A percentile compares a stretch with the other conserved stretches of the same genome.
These are phyloP conservation scores for Montipora sp. DNA, from an alignment of 64 coral and sea anemone species.

Conservation along the genomic window DNA sequence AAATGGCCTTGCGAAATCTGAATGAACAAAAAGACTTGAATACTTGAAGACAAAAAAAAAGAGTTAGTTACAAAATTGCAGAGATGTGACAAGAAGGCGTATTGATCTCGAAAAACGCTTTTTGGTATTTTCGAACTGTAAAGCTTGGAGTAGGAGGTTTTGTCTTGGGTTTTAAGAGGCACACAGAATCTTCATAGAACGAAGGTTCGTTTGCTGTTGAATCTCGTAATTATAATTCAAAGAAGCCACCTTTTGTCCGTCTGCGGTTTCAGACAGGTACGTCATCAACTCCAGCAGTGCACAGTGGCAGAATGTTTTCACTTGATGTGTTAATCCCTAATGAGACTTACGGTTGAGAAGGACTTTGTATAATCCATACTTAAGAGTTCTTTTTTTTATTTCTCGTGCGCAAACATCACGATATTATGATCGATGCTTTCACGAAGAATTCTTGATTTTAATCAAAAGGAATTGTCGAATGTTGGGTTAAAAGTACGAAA, in stretches of 20 bases:
- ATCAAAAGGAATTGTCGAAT: not conserved
- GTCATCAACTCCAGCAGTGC: not conserved
- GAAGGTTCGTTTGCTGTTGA: too few relatives aligned
- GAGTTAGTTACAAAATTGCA: too few relatives aligned
- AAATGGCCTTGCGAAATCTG: too few relatives aligned
- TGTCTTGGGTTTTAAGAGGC: too few relatives aligned
- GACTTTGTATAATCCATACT: slow-evolving; percentile 1
- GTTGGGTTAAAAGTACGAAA: not conserved
- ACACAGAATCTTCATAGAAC: too few relatives aligned
- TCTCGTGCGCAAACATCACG: not conserved
- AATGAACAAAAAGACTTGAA: too few relatives aligned
- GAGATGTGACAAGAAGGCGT: too few relatives aligned
- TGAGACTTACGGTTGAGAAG: not conserved
- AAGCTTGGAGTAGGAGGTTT: too few relatives aligned
- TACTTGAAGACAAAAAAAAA: too few relatives aligned
- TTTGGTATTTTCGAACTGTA: too few relatives aligned
- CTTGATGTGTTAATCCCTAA: not conserved
- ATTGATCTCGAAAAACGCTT: too few relatives aligned
- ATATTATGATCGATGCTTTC: not conserved
- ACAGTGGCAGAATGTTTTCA: not conserved
- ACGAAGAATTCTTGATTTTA: not conserved
- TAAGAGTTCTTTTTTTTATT: not conserved
- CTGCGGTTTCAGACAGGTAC: not conserved
- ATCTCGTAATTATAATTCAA: too few relatives aligned
- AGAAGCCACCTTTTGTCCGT: not conserved